These are phyloP conservation scores for Gymnocheta viridis DNA, from an alignment of 2,888 invertebrate species.

Conservation along the genomic window DNA sequence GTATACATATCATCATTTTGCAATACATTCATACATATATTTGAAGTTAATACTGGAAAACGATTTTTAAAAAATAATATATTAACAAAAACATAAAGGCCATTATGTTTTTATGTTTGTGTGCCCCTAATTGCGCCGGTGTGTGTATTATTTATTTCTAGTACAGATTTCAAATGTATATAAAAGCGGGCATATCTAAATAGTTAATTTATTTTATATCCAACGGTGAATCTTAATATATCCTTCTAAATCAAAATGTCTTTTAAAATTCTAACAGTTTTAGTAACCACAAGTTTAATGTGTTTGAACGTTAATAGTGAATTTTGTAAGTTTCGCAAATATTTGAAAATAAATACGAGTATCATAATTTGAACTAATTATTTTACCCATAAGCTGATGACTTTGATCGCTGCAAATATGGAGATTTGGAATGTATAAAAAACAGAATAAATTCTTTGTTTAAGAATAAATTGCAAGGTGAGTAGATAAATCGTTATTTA, in stretches of 20 bases:
- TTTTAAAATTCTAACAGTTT: constrained; percentile 11
- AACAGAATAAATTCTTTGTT: constrained; percentile 70
- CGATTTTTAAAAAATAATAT: no score
- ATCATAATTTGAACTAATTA: not conserved
- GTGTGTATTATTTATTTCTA: not conserved
- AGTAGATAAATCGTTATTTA: not conserved
- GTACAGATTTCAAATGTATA: not conserved
- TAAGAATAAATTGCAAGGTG: constrained; percentile 64
- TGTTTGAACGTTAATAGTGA: constrained; percentile 4
- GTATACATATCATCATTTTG: no score
- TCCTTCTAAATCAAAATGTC: not conserved
- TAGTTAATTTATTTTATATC: not conserved
- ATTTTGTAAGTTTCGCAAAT: constrained; percentile 36
- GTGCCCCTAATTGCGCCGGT: not conserved
- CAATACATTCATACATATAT: no score
- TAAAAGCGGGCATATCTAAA: not conserved
- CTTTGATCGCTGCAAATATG: constrained; percentile 75
- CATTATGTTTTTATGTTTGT: not conserved
- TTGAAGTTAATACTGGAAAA: no score
- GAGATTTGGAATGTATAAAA: constrained; percentile 73
- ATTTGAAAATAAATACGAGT: not conserved
- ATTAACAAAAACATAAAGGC: no score
- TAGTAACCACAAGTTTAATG: constrained; percentile 26
- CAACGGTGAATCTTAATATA: not conserved
- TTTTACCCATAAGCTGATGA: constrained; percentile 73